Percentiles rank a stretch among this genome's conserved stretches.
phyloP scores from a whole-genome alignment of 2,888 invertebrate species.

The Lithophane ornitopus region DNA sequence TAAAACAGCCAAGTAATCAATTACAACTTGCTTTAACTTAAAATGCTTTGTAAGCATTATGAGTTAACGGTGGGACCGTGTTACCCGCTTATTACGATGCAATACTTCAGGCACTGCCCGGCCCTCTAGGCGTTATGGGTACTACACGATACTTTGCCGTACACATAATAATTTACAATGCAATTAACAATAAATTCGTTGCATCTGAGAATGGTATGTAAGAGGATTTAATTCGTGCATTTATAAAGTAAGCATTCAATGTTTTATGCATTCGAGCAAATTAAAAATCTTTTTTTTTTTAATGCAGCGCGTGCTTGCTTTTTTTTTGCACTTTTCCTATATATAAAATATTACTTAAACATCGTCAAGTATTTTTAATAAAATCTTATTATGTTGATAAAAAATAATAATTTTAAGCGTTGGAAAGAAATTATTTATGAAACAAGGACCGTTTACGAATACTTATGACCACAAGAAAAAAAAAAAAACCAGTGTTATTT shows the following conservation, averaged over 20 bases:
- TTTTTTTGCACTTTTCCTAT: not conserved
- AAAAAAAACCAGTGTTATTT: not conserved
- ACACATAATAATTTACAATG: constrained; percentile 42
- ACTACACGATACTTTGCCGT: constrained; percentile 12
- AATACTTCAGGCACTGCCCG: constrained; percentile 18
- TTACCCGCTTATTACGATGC: constrained; percentile 49
- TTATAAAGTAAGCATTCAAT: not conserved
- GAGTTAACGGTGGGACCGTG: constrained; percentile 24
- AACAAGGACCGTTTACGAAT: not conserved
- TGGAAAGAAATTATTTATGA: not conserved
- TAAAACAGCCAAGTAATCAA: constrained; percentile 22
- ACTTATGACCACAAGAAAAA: not conserved
- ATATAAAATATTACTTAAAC: no score
- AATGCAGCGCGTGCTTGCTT: not conserved
- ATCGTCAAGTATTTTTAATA: not conserved
- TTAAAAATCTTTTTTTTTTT: not conserved
- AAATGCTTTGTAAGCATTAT: constrained; percentile 33
- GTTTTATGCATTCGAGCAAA: not conserved
- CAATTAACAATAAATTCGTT: constrained; percentile 42
- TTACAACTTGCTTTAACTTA: constrained; percentile 28
- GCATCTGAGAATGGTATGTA: constrained; percentile 14
- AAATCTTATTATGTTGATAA: no score
- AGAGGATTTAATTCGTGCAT: not conserved
- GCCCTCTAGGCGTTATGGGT: constrained; percentile 31
- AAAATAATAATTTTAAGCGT: not conserved